These are phyloP conservation scores for Xiphorhynchus elegans DNA, from an alignment of 2,113 vertebrate species.

Conservation along the genomic window DNA sequence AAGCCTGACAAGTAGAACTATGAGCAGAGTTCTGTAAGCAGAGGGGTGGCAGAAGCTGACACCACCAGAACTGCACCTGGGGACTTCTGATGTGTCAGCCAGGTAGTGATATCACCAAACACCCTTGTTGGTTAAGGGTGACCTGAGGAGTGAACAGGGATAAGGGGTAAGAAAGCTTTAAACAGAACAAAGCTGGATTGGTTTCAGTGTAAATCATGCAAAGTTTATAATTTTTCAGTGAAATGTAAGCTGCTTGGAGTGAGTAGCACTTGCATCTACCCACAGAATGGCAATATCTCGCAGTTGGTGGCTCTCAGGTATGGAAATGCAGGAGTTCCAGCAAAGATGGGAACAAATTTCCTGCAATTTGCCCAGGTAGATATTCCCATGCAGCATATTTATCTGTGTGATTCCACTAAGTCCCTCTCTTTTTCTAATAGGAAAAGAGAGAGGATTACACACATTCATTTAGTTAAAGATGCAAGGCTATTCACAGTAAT, in stretches of 20 bases:
- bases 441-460: background rate
- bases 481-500: background rate
- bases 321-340: background rate
- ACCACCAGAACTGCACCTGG: background rate
- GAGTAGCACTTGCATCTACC: background rate
- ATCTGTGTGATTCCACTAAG: background rate
- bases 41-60: background rate
- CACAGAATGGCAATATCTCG: accelerated
- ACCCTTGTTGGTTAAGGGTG: accelerated
- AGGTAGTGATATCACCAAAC: accelerated
- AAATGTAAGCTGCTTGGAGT: background rate
- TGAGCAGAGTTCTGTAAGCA: background rate
- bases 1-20: background rate
- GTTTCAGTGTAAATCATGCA: background rate
- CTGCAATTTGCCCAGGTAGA: background rate
- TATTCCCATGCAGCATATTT: background rate
- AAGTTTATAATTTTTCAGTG: background rate
- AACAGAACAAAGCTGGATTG: background rate
- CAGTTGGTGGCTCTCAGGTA: background rate
- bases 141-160: background rate
- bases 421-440: background rate
- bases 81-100: background rate
- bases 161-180: background rate
- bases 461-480: conserved; percentile 5
- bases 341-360: background rate